Percentiles rank a stretch among this genome's conserved stretches.
These are phyloP conservation scores for Gymnogyps californianus DNA, from an alignment of 2,113 vertebrate genomes.

Conservation along the genomic window DNA sequence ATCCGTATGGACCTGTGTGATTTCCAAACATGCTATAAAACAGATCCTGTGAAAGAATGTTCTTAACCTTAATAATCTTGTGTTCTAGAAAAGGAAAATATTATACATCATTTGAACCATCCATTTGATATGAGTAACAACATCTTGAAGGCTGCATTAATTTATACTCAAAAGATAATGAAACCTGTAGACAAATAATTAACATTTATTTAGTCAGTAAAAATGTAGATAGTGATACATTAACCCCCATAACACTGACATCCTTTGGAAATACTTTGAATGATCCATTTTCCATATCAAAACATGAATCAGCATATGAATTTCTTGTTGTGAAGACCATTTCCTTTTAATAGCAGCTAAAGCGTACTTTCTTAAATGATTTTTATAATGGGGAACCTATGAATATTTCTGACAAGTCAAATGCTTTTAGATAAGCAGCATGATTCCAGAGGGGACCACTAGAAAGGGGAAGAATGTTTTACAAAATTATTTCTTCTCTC, in stretches of 20 bases:
- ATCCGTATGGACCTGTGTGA: neutral
- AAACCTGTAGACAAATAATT: neutral
- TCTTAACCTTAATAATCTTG: neutral
- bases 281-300: neutral
- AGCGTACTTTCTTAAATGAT: neutral
- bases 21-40: neutral
- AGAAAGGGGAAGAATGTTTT: neutral
- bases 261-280: neutral
- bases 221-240: neutral
- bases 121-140: neutral
- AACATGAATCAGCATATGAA: neutral
- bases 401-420: neutral
- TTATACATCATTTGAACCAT: neutral
- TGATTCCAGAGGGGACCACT: neutral
- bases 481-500: neutral
- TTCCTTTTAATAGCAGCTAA: neutral
- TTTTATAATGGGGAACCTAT: neutral
- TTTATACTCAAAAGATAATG: neutral
- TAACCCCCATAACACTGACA: neutral
- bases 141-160: neutral
- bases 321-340: neutral
- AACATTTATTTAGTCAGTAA: neutral
- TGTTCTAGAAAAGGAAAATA: neutral
- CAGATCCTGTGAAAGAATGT: neutral
- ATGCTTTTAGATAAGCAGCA: neutral